Evolutionary conservation across 2,113 vertebrate species (phyloP), one percentile per base, ranked within the genome.

Genomic region (Cygnus atratus): DNA sequence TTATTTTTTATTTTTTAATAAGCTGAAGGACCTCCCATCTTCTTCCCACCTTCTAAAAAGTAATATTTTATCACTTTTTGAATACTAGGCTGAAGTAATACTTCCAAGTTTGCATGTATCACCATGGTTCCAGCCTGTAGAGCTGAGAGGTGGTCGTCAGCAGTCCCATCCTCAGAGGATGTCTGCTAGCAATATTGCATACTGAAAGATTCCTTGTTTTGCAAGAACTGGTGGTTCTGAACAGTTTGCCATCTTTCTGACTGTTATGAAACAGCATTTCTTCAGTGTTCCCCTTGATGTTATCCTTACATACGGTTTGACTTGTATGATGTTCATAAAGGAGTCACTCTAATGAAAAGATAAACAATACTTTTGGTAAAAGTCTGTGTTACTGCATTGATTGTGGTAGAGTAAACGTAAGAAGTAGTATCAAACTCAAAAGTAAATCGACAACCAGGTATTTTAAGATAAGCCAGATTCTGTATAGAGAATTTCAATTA

Each of bases 121-220:
- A 70, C 31, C 24, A 3, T 10, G 39, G 22, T 77, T 83, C 6
- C 54, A 88, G 22, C 39, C 22, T 12, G 18, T 0, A 3, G 39
- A 31, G 17, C 43, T 79, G 61, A 63, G 74, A 76, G 35, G n/a
- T 72, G 22, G 10, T 52, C 84, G 31, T 73, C 48, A 61, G 29
- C 33, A 29, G 44, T 33, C 39, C 8, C 59, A 6, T 39, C 78
- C 24, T 52, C 54, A 50, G 59, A 79, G 54, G 22, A 35, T 55
- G 26, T 0, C 0, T 25, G 20, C 44, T 72, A 29, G 29, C 59
- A 79, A 2, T 48, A 33, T 2, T 4, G 11, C 33, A 44, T 22
- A 4, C 35, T 48, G 24, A 37, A 66, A 65, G 37, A 46, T 35
- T 10, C 33, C n/a, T 68, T 75, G 17, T 84, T 90, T 52, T 57